Conservation (phyloP, 2,797 vertebrate species). For the Graptemys geographica region DNA sequence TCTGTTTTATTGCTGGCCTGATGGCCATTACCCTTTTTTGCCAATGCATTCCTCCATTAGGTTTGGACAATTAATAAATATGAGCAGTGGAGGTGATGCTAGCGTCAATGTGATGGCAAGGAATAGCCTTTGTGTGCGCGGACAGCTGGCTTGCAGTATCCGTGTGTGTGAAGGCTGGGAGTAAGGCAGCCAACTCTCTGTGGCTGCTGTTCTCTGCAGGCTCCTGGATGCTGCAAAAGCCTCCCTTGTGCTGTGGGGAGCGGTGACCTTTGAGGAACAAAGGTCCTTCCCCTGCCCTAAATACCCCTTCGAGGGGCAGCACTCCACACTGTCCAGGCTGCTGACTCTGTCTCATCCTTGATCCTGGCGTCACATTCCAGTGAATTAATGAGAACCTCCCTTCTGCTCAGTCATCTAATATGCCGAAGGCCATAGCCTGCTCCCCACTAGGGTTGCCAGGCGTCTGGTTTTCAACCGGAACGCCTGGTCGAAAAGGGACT, state of each 20-base stretch:
- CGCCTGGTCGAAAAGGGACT: too few species aligned
- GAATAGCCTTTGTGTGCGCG: not conserved
- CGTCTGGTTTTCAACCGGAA: too few species aligned
- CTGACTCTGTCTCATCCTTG: not conserved
- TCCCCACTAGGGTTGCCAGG: too few species aligned
- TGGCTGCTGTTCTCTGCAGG: not conserved
- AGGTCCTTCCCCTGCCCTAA: not conserved
- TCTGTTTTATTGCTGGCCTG: slow-evolving; percentile 86
- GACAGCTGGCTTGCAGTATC: not conserved
- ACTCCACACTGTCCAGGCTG: not conserved
- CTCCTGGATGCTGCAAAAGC: not conserved
- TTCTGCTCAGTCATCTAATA: not conserved
- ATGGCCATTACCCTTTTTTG: slow-evolving; percentile 83
- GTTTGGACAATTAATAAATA: slow-evolving; percentile 81
- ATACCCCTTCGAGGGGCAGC: not conserved
- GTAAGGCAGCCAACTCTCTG: not conserved
- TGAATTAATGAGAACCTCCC: not conserved
- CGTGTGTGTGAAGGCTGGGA: not conserved
- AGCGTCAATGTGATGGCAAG: slow-evolving; percentile 72
- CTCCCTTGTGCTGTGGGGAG: not conserved
- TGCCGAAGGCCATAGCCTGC: not conserved
- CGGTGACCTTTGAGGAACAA: not conserved
- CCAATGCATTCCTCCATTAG: slow-evolving; percentile 82
- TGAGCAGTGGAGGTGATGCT: slow-evolving; percentile 73
- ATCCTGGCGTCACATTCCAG: not conserved